Conservation (phyloP, 2,113 vertebrate genomes). For the Hippocampus mohnikei region DNA sequence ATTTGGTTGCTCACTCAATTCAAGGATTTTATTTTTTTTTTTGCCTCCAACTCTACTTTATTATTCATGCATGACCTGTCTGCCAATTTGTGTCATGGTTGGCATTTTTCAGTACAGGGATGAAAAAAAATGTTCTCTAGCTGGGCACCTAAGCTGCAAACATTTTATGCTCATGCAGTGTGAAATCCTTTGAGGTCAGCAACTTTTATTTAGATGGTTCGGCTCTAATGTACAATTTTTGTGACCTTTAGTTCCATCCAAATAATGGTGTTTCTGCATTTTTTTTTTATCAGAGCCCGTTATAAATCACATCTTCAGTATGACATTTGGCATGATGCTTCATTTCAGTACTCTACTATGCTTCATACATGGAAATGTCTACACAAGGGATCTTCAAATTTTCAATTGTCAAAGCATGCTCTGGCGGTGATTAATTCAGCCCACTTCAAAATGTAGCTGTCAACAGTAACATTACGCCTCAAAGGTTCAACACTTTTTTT, state of each 20-base stretch:
- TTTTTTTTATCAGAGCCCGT: background rate
- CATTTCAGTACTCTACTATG: conserved; percentile 14
- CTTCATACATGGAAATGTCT: conserved; percentile 17
- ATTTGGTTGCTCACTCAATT: background rate
- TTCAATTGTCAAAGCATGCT: conserved; percentile 54
- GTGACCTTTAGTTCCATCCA: background rate
- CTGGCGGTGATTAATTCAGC: conserved; percentile 51
- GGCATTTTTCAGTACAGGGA: background rate
- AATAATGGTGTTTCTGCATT: background rate
- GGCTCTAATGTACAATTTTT: background rate
- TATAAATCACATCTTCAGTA: conserved; percentile 8
- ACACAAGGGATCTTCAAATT: conserved; percentile 24
- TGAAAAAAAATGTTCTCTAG: background rate
- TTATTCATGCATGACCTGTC: background rate
- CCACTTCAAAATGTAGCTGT: conserved; percentile 12
- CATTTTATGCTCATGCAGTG: background rate
- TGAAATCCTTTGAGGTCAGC: background rate
- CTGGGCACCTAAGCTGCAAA: background rate
- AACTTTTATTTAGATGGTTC: background rate
- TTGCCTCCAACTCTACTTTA: background rate
- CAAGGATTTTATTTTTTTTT: background rate
- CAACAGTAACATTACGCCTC: background rate
- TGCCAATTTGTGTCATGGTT: background rate
- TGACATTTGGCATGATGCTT: conserved; percentile 44
- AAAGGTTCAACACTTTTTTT: background rate